phyloP scores from a whole-genome alignment of 2,797 vertebrate species.

The Amphiprion clarkii region DNA sequence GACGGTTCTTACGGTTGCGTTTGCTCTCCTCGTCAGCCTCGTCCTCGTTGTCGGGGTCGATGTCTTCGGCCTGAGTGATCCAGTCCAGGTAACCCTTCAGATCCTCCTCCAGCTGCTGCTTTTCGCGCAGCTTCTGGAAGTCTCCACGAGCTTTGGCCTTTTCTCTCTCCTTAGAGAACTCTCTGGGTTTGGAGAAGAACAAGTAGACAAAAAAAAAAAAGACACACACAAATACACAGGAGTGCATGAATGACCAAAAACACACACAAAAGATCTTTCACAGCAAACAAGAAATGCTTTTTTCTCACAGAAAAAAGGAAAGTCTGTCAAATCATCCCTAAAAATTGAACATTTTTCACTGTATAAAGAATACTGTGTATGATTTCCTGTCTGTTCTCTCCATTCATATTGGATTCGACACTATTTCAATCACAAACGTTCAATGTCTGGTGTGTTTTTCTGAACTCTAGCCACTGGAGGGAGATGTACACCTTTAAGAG shows the following conservation, averaged over 20 bases:
- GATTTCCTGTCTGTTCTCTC: conserved; percentile 1
- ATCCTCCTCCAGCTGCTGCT: conserved; percentile 98
- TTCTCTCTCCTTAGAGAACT: conserved; percentile 99
- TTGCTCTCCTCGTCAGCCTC: conserved; percentile 94
- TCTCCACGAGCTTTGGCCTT: conserved; percentile 99
- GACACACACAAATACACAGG: conserved; percentile 72
- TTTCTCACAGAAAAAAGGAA: conserved; percentile 7
- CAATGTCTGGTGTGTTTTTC: conserved; percentile 54
- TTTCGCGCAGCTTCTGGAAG: conserved; percentile 98
- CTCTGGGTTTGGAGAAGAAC: conserved; percentile 86
- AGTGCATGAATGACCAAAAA: conserved; percentile 73
- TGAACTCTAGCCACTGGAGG: conserved; percentile 78
- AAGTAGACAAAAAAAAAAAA: conserved; percentile 60
- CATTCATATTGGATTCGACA: conserved; percentile 1
- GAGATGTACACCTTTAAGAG: conserved; percentile 71
- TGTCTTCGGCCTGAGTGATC: conserved; percentile 99
- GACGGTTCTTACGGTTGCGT: conserved; percentile 90
- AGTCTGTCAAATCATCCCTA: neutral
- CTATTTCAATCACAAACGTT: conserved; percentile 26
- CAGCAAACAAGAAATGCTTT: conserved; percentile 30
- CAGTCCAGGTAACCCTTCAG: conserved; percentile 98
- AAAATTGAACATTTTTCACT: neutral
- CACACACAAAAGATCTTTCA: conserved; percentile 15
- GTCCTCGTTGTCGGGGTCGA: conserved; percentile 98
- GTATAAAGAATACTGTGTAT: neutral